Percentiles rank a stretch among this genome's conserved stretches.
phyloP scores from a whole-genome alignment of 2,113 vertebrate genomes.

The Mugil cephalus region DNA sequence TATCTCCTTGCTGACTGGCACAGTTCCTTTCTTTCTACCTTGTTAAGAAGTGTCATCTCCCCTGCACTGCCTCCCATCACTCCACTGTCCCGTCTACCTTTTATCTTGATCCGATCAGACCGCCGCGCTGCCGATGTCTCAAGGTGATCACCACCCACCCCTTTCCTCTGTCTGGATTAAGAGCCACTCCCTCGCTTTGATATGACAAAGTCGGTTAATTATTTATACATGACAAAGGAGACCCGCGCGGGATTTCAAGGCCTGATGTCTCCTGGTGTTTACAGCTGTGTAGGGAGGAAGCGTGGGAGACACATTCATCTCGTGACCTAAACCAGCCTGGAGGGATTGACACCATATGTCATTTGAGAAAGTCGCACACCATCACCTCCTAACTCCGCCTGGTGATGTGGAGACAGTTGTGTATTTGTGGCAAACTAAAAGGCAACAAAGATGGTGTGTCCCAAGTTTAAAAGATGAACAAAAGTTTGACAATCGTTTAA shows the following conservation, averaged over 20 bases:
- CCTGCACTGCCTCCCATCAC: conserved; percentile 19
- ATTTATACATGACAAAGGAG: conserved; percentile 53
- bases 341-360: conserved; percentile 15
- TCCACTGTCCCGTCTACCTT: conserved; percentile 39
- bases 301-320: conserved; percentile 49
- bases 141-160: conserved; percentile 61
- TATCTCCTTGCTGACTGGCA: conserved; percentile 57
- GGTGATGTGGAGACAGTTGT: background rate
- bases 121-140: conserved; percentile 47
- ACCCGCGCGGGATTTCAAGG: conserved; percentile 14
- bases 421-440: conserved; percentile 11
- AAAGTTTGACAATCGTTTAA: background rate
- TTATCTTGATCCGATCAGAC: conserved; percentile 66
- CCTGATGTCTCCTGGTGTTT: conserved; percentile 17
- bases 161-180: conserved; percentile 34
- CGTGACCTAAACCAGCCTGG: conserved; percentile 2
- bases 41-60: conserved; percentile 65
- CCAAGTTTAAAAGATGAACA: too few species aligned
- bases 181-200: conserved; percentile 42
- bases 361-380: conserved; percentile 17
- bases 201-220: conserved; percentile 60
- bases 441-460: background rate
- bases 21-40: conserved; percentile 58
- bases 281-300: conserved; percentile 26
- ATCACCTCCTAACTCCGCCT: conserved; percentile 17